A percentile compares a stretch with the other conserved stretches of the same genome.
These are phyloP conservation scores for Graptemys geographica DNA, from an alignment of 2,797 vertebrate species.

Conservation along the genomic window DNA sequence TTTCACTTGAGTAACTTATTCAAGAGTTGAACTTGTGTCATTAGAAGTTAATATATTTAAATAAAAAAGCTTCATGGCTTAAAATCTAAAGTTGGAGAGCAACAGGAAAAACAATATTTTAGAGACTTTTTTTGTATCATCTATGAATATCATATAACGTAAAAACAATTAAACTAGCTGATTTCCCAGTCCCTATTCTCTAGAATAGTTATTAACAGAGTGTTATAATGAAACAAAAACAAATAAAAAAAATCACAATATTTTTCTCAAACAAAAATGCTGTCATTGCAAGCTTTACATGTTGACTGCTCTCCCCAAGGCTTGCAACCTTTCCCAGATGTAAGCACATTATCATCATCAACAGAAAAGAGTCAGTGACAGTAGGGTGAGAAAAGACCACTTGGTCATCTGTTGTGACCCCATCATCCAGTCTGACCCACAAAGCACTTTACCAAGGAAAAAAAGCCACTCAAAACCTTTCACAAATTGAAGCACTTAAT, in stretches of 20 bases:
- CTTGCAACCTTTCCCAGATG: neutral
- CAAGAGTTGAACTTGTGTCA: neutral
- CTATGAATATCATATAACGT: neutral
- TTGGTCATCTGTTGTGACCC: neutral
- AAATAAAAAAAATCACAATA: neutral
- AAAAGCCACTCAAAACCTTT: neutral
- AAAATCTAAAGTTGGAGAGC: neutral
- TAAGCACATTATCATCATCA: neutral
- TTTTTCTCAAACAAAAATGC: neutral
- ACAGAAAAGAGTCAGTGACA: neutral
- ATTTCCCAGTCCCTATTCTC: neutral
- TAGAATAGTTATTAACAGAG: neutral
- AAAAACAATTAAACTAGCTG: neutral
- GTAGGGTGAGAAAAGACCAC: rapidly evolving
- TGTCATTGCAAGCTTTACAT: neutral
- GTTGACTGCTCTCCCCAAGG: neutral
- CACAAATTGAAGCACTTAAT: neutral
- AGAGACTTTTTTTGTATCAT: neutral
- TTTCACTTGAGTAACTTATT: neutral
- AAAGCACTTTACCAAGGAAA: neutral
- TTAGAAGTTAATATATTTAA: neutral
- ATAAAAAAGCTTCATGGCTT: neutral
- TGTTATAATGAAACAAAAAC: neutral
- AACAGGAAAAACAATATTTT: neutral
- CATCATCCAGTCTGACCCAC: neutral